A percentile compares a stretch with the other conserved stretches of the same genome.
Conservation (phyloP, 2,797 vertebrate species). For the Paramormyrops hopkinsi region DNA sequence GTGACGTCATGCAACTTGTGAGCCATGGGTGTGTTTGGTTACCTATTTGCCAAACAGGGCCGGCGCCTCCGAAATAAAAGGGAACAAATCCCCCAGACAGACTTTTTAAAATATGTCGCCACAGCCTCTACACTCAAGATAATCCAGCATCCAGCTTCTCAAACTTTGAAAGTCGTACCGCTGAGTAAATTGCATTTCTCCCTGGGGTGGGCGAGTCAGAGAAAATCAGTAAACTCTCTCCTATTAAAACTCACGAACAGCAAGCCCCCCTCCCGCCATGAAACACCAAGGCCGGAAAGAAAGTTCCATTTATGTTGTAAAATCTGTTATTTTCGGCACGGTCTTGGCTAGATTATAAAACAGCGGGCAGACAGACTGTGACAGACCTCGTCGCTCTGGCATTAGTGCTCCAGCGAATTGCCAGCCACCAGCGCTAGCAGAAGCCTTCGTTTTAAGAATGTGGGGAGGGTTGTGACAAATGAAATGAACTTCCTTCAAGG, state of each 20-base stretch:
- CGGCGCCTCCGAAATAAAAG: background rate
- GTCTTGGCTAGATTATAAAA: background rate
- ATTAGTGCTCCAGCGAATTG: conserved; percentile 48
- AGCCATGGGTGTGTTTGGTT: conserved; percentile 29
- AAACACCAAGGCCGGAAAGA: background rate
- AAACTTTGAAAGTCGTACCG: conserved; percentile 3
- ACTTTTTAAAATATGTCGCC: conserved; percentile 50
- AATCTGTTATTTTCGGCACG: background rate
- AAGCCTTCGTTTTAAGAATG: conserved; percentile 48
- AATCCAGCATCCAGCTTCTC: conserved; percentile 33
- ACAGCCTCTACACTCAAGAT: conserved; percentile 37
- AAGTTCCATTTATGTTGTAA: background rate
- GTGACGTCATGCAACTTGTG: conserved; percentile 55
- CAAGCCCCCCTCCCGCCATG: background rate
- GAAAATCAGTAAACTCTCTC: conserved; percentile 27
- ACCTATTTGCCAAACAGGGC: conserved; percentile 32
- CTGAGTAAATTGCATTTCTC: conserved; percentile 44
- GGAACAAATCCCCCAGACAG: background rate
- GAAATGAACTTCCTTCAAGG: conserved; percentile 58
- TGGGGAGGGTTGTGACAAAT: conserved; percentile 42
- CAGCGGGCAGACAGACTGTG: conserved; percentile 17
- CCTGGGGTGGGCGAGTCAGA: conserved; percentile 42
- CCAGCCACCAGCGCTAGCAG: conserved; percentile 42
- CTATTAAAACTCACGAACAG: background rate
- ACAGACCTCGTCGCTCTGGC: conserved; percentile 34